Evolutionary conservation across 2,113 vertebrate species (phyloP).

Genomic region (Vidua chalybeata): DNA sequence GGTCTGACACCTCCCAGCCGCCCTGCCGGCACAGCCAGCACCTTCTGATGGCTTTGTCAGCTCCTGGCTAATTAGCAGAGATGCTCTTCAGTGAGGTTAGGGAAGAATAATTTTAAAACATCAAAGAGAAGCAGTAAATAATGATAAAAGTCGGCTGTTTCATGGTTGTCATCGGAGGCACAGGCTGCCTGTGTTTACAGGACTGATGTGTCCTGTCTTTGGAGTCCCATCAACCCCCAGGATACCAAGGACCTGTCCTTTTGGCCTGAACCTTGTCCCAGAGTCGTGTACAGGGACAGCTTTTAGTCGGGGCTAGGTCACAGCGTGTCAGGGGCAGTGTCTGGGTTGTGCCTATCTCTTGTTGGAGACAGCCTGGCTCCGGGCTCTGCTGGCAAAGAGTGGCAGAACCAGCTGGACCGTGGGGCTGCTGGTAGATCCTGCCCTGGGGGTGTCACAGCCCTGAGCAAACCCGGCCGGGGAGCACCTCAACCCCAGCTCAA

Average conservation of each 20-base stretch:
- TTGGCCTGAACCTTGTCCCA: background rate
- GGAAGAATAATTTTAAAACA: background rate
- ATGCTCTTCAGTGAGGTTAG: slow-evolving; percentile 18
- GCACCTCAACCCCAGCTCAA: background rate
- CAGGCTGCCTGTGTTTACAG: background rate
- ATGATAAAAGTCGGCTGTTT: background rate
- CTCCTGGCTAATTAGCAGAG: slow-evolving; percentile 52
- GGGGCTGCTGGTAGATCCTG: background rate
- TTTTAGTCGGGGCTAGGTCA: background rate
- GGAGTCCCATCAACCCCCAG: background rate
- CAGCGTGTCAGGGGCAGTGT: background rate
- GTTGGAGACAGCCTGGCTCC: background rate
- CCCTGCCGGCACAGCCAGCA: slow-evolving; percentile 31
- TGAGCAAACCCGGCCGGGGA: background rate
- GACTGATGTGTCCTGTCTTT: background rate
- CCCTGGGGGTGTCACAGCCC: background rate
- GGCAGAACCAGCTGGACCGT: background rate
- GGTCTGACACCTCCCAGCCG: slow-evolving; percentile 57
- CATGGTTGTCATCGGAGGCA: background rate
- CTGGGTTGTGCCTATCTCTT: background rate
- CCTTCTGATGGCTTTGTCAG: slow-evolving; percentile 59
- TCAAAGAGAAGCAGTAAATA: slow-evolving; percentile 38
- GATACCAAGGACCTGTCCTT: background rate
- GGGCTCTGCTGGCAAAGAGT: background rate
- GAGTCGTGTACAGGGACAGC: background rate